Evolutionary conservation across 2,888 invertebrate species (phyloP).

Genomic region (Alcis repandata): DNA sequence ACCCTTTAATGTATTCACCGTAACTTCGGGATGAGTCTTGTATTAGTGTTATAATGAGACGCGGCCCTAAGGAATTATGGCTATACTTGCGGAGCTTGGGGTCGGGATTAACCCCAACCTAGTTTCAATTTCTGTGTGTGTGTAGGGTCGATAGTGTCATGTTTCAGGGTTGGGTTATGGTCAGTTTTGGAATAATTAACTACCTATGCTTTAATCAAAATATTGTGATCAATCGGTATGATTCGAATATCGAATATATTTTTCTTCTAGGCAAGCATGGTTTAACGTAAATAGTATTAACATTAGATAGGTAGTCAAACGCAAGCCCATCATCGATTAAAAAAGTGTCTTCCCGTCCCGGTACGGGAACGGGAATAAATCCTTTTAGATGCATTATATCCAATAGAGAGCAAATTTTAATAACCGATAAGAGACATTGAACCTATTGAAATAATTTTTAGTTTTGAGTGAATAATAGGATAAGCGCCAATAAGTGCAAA

Average conservation of each 20-base stretch:
- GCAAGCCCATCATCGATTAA: no score
- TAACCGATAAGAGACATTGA: no score
- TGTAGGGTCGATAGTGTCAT: constrained; percentile 66
- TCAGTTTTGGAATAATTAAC: constrained; percentile 46
- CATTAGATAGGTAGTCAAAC: no score
- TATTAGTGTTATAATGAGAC: constrained; percentile 87
- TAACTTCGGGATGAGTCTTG: constrained; percentile 87
- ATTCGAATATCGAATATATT: not conserved
- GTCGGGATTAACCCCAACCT: constrained; percentile 79
- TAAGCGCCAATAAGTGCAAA: no score
- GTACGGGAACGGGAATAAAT: no score
- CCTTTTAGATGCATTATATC: no score
- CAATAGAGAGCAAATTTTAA: no score
- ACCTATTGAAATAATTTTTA: no score
- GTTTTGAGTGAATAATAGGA: no score
- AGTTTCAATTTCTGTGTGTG: constrained; percentile 83
- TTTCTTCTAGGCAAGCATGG: no score
- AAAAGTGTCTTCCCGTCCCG: no score
- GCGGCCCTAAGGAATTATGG: constrained; percentile 85
- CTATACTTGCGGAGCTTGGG: constrained; percentile 80
- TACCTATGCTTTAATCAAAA: constrained; percentile 47
- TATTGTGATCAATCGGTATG: not conserved
- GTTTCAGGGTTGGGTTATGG: constrained; percentile 47
- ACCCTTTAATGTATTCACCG: constrained; percentile 87
- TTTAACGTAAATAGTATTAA: no score